These are phyloP conservation scores for Nyctalus aviator DNA, from an alignment of 2,797 vertebrate genomes.

Conservation along the genomic window DNA sequence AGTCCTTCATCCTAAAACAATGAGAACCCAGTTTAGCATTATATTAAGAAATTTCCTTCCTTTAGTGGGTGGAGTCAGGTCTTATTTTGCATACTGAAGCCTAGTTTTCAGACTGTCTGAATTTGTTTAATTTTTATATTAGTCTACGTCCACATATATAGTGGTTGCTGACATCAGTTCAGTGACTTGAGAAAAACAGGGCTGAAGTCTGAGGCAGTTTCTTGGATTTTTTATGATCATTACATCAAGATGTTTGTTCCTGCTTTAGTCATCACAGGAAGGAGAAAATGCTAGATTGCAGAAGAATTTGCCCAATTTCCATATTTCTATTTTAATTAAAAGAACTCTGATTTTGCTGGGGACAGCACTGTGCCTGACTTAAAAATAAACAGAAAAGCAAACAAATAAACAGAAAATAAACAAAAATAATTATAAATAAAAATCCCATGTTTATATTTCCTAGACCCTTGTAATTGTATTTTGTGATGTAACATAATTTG, in stretches of 20 bases:
- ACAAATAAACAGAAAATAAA: not conserved
- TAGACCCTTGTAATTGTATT: not conserved
- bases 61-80: not conserved
- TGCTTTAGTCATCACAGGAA: not conserved
- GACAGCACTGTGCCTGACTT: not conserved
- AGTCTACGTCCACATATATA: not conserved
- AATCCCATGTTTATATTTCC: not conserved
- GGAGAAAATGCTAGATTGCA: not conserved
- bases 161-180: not conserved
- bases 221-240: not conserved
- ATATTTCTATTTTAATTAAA: not conserved
- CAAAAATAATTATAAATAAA: not conserved
- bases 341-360: not conserved
- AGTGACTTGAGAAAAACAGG: not conserved
- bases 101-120: not conserved
- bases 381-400: not conserved
- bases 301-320: not conserved
- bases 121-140: slow-evolving; percentile 28
- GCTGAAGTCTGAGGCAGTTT: not conserved
- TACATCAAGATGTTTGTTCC: not conserved
- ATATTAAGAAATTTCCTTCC: not conserved
- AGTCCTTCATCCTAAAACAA: not conserved
- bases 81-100: not conserved
- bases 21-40: not conserved
- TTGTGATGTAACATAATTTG: not conserved